phyloP scores from a whole-genome alignment of 2,888 invertebrate species.

The Phalangium opilio region DNA sequence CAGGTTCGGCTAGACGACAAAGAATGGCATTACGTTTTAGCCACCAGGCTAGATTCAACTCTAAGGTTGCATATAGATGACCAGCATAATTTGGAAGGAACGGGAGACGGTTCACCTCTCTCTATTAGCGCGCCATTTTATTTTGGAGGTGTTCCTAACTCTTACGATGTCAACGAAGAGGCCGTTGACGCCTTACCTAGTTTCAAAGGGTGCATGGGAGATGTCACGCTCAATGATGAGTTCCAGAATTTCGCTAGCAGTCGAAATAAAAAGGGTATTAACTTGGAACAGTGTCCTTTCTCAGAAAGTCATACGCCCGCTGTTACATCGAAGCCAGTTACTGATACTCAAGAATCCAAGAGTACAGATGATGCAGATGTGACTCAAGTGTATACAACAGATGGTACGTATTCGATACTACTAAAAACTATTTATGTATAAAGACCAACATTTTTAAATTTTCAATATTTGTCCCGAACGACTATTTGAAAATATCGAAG shows the following conservation, averaged over 20 bases:
- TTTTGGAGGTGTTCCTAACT: slow-evolving; percentile 67
- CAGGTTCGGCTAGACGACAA: slow-evolving; percentile 46
- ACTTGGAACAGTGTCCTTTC: slow-evolving; percentile 24
- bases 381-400: neutral
- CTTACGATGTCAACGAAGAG: slow-evolving; percentile 38
- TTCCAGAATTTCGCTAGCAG: slow-evolving; percentile 60
- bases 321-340: too few species aligned
- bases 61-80: slow-evolving; percentile 74
- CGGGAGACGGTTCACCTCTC: slow-evolving; percentile 6
- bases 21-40: slow-evolving; percentile 85
- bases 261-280: slow-evolving; percentile 33
- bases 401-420: neutral
- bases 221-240: slow-evolving; percentile 71
- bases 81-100: slow-evolving; percentile 43
- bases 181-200: slow-evolving; percentile 36
- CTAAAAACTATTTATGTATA: too few species aligned
- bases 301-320: too few species aligned
- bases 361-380: neutral
- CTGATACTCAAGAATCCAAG: too few species aligned
- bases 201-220: slow-evolving; percentile 81
- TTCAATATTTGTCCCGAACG: too few species aligned
- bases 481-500: too few species aligned
- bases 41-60: slow-evolving; percentile 51
- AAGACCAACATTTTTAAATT: too few species aligned
- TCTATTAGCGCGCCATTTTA: slow-evolving; percentile 49